These are phyloP conservation scores for Thamnophis sirtalis DNA, from an alignment of 2,113 vertebrate genomes.

Conservation along the genomic window DNA sequence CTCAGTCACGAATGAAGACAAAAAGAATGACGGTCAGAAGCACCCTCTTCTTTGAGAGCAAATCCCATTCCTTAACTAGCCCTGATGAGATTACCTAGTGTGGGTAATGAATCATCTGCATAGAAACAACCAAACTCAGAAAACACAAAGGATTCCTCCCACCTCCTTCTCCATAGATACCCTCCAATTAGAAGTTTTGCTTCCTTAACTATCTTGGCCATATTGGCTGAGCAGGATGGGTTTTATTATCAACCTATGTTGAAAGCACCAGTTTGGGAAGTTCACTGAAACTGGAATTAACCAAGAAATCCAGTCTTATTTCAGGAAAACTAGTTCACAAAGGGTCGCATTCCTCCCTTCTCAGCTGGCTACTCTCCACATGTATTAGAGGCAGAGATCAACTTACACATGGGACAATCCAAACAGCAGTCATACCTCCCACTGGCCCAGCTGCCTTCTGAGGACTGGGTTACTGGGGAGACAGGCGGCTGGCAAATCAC, in stretches of 20 bases:
- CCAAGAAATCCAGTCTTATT: neutral
- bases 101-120: neutral
- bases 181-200: neutral
- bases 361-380: neutral
- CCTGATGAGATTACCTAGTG: neutral
- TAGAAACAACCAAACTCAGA: neutral
- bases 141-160: neutral
- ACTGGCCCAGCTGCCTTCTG: slow-evolving; percentile 7
- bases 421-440: slow-evolving; percentile 3
- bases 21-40: neutral
- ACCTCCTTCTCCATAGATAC: neutral
- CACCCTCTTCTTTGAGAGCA: neutral
- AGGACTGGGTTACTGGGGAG: neutral
- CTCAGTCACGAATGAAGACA: neutral
- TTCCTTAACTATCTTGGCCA: neutral
- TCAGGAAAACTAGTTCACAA: neutral
- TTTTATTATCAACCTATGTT: neutral
- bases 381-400: neutral
- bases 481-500: neutral
- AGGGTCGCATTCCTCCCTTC: neutral
- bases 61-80: neutral
- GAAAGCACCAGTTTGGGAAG: neutral
- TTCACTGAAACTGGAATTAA: neutral
- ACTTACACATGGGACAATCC: slow-evolving; percentile 17
- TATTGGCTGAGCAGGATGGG: neutral